These are phyloP conservation scores for Struthio camelus DNA, from an alignment of 2,113 vertebrate species.

Conservation along the genomic window DNA sequence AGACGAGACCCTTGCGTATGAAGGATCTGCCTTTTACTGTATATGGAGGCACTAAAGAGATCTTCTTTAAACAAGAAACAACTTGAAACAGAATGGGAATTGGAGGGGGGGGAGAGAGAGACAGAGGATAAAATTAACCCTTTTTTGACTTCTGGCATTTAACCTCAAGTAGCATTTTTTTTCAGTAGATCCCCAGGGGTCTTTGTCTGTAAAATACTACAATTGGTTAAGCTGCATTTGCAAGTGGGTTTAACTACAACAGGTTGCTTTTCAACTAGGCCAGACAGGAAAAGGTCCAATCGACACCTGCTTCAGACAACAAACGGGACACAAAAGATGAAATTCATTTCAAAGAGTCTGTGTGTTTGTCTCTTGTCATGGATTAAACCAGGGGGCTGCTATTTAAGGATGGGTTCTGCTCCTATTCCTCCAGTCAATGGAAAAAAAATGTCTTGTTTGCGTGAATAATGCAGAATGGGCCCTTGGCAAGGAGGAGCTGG, in stretches of 20 bases:
- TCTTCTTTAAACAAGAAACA: conserved; percentile 43
- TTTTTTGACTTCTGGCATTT: conserved; percentile 31
- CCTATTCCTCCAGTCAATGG: neutral
- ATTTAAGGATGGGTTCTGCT: conserved; percentile 22
- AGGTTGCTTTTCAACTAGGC: conserved; percentile 21
- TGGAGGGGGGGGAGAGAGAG: fast-evolving
- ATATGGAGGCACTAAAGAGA: conserved; percentile 18
- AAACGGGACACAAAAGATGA: conserved; percentile 75
- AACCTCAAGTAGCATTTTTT: conserved; percentile 19
- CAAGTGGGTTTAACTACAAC: conserved; percentile 62
- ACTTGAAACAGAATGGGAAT: neutral
- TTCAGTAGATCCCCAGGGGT: neutral
- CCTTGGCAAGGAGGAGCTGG: conserved; percentile 9
- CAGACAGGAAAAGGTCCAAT: conserved; percentile 56
- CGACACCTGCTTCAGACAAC: conserved; percentile 72
- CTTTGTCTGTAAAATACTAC: conserved; percentile 33
- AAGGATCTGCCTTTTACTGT: conserved; percentile 24
- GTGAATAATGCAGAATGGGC: neutral
- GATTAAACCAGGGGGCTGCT: conserved; percentile 19
- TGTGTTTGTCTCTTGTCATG: conserved; percentile 68
- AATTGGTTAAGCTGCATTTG: conserved; percentile 9
- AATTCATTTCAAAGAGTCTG: conserved; percentile 67
- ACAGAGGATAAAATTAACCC: neutral
- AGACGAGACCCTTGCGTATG: neutral
- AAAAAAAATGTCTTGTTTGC: neutral